phyloP scores from a whole-genome alignment of 2,888 invertebrate genomes.

The Lepidochrysops patricia region DNA sequence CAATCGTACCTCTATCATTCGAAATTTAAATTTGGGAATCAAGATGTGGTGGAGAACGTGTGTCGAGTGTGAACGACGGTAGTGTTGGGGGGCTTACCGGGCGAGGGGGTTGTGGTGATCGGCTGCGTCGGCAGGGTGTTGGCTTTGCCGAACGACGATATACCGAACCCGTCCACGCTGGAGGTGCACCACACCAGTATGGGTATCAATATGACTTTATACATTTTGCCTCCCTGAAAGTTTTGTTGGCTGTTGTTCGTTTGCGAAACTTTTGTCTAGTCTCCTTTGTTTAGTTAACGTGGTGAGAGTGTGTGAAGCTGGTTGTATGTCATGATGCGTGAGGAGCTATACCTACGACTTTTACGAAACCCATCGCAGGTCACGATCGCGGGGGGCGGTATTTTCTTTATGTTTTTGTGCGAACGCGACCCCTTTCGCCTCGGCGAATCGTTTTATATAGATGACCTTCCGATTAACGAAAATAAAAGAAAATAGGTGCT shows the following conservation, averaged over 20 bases:
- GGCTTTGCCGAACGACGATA: constrained; percentile 61
- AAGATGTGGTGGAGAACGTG: constrained; percentile 36
- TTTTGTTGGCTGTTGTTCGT: constrained; percentile 20
- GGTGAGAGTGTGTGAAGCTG: constrained; percentile 8
- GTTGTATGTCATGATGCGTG: constrained; percentile 4
- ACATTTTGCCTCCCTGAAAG: constrained; percentile 5
- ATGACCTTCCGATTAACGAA: background rate
- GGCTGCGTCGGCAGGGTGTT: constrained; percentile 59
- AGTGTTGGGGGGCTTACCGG: constrained; percentile 45
- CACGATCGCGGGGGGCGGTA: background rate
- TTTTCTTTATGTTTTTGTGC: background rate
- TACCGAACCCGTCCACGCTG: constrained; percentile 43
- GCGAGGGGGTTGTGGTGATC: constrained; percentile 48
- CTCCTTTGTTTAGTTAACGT: background rate
- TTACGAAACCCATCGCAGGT: background rate
- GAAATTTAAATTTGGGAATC: constrained; percentile 20
- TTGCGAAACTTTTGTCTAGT: background rate
- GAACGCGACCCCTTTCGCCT: background rate
- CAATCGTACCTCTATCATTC: constrained; percentile 1
- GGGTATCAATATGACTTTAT: constrained; percentile 24
- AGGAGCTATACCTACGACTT: background rate
- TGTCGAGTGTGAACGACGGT: background rate
- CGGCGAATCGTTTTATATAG: background rate
- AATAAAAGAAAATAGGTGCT: constrained; percentile 3
- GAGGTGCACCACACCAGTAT: constrained; percentile 32